Evolutionary conservation across 2,888 invertebrate genomes (phyloP).

Genomic region (Ectropis crepuscularia): DNA sequence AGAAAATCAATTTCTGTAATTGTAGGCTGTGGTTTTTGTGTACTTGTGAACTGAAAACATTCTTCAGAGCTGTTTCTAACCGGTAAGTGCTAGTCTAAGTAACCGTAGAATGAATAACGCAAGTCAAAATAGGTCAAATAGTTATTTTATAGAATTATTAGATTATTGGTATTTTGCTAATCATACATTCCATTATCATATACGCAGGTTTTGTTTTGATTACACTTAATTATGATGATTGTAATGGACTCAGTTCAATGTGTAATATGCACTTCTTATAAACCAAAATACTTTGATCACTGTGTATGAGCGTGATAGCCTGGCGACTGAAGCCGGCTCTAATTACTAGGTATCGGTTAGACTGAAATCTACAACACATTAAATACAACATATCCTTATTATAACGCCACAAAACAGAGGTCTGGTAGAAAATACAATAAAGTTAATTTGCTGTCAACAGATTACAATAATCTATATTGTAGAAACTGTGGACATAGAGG

Average conservation of each 20-base stretch:
- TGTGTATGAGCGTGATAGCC: not conserved
- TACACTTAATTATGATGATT: slow-evolving; percentile 6
- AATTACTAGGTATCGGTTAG: too few species aligned
- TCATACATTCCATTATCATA: slow-evolving; percentile 27
- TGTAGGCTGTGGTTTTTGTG: slow-evolving; percentile 50
- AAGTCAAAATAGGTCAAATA: slow-evolving; percentile 64
- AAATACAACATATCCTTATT: not conserved
- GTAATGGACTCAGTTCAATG: slow-evolving; percentile 1
- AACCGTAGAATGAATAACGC: slow-evolving; percentile 42
- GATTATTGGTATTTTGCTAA: slow-evolving; percentile 51
- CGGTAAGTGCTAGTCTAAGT: slow-evolving; percentile 50
- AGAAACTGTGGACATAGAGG: too few species aligned
- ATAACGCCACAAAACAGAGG: too few species aligned
- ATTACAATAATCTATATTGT: too few species aligned
- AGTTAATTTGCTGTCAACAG: too few species aligned
- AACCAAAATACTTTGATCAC: slow-evolving; percentile 6
- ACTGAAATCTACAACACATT: too few species aligned
- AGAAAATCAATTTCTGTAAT: slow-evolving; percentile 46
- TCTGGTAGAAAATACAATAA: too few species aligned
- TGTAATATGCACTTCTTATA: slow-evolving; percentile 6
- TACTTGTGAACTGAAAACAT: slow-evolving; percentile 9
- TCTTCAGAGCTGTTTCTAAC: slow-evolving; percentile 20
- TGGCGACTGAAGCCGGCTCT: not conserved
- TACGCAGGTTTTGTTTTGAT: slow-evolving; percentile 31
- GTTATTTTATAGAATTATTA: slow-evolving; percentile 53